Base-by-base conservation (phyloP, 2,888 invertebrate species). In the Steinernema scapterisci region DNA sequence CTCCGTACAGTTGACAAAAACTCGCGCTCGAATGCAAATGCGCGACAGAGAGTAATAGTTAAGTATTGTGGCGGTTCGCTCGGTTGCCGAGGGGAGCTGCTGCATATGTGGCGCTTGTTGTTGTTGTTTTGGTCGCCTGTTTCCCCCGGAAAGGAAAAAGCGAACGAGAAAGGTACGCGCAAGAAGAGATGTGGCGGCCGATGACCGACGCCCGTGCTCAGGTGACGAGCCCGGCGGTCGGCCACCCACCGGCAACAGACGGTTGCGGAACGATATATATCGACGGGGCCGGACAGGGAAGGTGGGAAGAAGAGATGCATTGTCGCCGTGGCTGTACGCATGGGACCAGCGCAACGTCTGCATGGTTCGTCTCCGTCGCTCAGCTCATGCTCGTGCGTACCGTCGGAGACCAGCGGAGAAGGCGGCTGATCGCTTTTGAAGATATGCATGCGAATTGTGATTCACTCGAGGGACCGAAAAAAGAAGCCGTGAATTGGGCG, bases 401-500 rank as follows among this genome's bases (percentile, higher is more conserved):
- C n/a, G 48, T 48, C 48, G 19, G n/a, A 2, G 45, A 44, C 9
- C 16, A 16, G 45, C 7, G 11, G 25, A 25, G 25, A 54, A 5
- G 54, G 21, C 54, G 54, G 25, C 54, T 21, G 63, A 63, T 63
- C 63, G 21, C 63, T 63, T 63, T 31, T 27, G 25, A 25, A 63
- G 63, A 63, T 63, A 63, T 63, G 63, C 27, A 63, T 25, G 23
- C 52, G 52, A 38, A 38, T 48, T 38, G 38, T 63, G 63, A 63
- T 6, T 63, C 63, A 63, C 63, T 63, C 63, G 16, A 25, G 63
- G 63, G 63, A 63, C 63, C 63, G 54, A 21, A 63, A 63, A 63
- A 63, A 63, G 63, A 63, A 63, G 63, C 27, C 63, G 63, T 63
- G 63, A 63, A 63, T 63, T n/a, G 63, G 63, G 63, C 31, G 63